These are phyloP conservation scores for Caenorhabditis plicata DNA, from an alignment of 2,888 invertebrate genomes.

Conservation along the genomic window DNA sequence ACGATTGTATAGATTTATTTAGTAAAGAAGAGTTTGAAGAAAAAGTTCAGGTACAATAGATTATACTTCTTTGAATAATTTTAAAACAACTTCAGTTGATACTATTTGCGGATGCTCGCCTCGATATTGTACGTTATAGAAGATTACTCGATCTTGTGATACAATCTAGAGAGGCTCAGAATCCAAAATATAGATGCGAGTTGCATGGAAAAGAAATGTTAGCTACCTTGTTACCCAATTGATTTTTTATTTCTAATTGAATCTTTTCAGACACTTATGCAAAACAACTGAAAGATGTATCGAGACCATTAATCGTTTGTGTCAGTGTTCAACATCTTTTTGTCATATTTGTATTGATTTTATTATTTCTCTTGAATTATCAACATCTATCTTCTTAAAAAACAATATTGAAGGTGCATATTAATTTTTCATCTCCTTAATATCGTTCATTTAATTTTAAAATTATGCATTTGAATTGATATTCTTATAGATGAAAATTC, in stretches of 20 bases:
- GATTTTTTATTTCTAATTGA: no score
- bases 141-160: slow-evolving; percentile 11
- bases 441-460: no score
- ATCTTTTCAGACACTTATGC: slow-evolving; percentile 18
- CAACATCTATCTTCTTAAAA: no score
- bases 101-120: slow-evolving; percentile 45
- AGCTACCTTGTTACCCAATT: no score
- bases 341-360: slow-evolving; percentile 18
- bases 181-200: slow-evolving; percentile 1
- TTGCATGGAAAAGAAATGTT: not conserved
- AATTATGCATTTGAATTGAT: no score
- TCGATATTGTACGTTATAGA: slow-evolving; percentile 18
- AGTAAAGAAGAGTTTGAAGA: slow-evolving; percentile 40
- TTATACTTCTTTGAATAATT: not conserved
- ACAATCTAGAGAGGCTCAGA: slow-evolving; percentile 5
- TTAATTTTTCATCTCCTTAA: no score
- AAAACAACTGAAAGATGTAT: slow-evolving; percentile 5
- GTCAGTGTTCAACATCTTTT: slow-evolving; percentile 14
- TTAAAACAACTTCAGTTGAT: slow-evolving; percentile 20
- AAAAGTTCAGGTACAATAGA: slow-evolving; percentile 11
- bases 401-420: no score
- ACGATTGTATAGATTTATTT: slow-evolving; percentile 34
- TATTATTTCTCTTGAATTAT: slow-evolving; percentile 18
- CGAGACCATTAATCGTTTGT: slow-evolving; percentile 11
- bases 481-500: no score